Percentiles rank a stretch among this genome's conserved stretches.
Evolutionary conservation across 2,888 invertebrate species (phyloP).

Genomic region (Serripes groenlandicus): DNA sequence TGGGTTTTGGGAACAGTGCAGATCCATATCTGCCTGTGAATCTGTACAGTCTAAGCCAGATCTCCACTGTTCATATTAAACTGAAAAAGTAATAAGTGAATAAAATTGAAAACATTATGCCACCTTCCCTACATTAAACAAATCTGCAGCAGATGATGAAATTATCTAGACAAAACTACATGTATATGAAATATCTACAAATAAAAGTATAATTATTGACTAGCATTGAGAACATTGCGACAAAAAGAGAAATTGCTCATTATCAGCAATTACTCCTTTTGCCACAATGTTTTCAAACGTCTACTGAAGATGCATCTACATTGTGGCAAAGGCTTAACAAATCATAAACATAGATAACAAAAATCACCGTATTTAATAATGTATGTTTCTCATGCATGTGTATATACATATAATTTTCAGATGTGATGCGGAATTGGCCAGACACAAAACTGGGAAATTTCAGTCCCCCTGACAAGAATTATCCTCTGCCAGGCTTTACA

Average conservation of each 20-base stretch:
- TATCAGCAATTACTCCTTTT: background rate
- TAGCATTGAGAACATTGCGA: background rate
- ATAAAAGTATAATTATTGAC: background rate
- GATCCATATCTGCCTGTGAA: background rate
- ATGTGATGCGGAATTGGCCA: slow-evolving; percentile 73
- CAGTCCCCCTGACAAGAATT: slow-evolving; percentile 78
- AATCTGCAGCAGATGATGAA: background rate
- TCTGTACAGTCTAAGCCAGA: background rate
- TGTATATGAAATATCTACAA: background rate
- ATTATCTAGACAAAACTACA: background rate
- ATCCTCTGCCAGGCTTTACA: slow-evolving; percentile 81
- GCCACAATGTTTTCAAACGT: background rate
- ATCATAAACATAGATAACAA: too few species aligned
- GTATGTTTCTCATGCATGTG: too few species aligned
- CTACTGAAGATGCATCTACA: background rate
- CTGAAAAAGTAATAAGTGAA: too few species aligned
- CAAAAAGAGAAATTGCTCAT: background rate
- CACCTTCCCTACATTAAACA: background rate
- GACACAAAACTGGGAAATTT: slow-evolving; percentile 80
- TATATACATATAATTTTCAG: slow-evolving; percentile 51
- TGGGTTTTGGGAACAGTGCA: too few species aligned
- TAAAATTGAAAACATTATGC: background rate
- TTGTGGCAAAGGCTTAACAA: background rate
- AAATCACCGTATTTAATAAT: too few species aligned
- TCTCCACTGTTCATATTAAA: too few species aligned